Percentiles rank a stretch among this genome's conserved stretches.
These are phyloP conservation scores for Heliconius hewitsoni DNA, from an alignment of 1,140 invertebrate genomes.

Conservation along the genomic window DNA sequence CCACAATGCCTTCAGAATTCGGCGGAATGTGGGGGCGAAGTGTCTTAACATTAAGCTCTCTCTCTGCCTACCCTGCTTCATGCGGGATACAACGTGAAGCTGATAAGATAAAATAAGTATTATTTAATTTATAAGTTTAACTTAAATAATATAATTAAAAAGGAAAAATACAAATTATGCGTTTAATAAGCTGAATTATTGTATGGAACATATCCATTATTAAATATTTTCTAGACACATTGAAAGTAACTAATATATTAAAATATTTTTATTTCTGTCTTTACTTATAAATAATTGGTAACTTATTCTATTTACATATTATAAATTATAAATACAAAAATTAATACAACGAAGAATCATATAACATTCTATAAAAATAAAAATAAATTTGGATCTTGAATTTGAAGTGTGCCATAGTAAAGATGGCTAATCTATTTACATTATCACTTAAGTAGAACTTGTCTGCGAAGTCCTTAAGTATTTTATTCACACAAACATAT, in stretches of 20 bases:
- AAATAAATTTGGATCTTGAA: not conserved
- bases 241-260: not conserved
- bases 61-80: too few species aligned
- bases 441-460: not conserved
- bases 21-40: too few species aligned
- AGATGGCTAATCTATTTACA: not conserved
- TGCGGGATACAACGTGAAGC: too few species aligned
- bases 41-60: too few species aligned
- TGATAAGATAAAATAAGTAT: too few species aligned
- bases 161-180: not conserved
- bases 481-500: not conserved
- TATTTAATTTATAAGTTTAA: not conserved
- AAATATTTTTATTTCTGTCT: slow-evolving; percentile 4
- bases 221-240: not conserved
- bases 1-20: too few species aligned
- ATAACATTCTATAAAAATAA: slow-evolving; percentile 4
- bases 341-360: slow-evolving; percentile 1
- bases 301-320: slow-evolving; percentile 2
- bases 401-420: not conserved
- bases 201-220: not conserved
- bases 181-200: too few species aligned
- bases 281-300: slow-evolving; percentile 5
- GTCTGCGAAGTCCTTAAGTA: not conserved
- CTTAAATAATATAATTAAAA: not conserved
- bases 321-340: not conserved